Evolutionary conservation across 2,113 vertebrate genomes (phyloP).

Genomic region (Stegastes partitus): DNA sequence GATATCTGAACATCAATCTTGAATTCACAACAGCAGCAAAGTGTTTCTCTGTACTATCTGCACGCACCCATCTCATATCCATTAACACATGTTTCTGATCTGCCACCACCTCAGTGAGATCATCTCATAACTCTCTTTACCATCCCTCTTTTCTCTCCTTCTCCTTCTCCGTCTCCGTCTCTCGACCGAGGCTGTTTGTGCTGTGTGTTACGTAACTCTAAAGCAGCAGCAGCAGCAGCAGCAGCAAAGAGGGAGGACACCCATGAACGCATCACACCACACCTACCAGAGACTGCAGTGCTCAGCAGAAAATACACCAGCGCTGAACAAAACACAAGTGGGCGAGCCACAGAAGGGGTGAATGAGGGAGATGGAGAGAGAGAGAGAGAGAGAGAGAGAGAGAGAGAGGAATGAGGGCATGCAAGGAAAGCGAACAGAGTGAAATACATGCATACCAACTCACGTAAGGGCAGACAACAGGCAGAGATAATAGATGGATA

Average conservation of each 20-base stretch:
- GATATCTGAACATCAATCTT: not conserved
- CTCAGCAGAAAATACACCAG: conserved; percentile 74
- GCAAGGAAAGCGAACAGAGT: not conserved
- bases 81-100: conserved; percentile 36
- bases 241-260: conserved; percentile 42
- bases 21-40: not conserved
- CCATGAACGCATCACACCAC: conserved; percentile 68
- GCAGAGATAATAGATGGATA: not conserved
- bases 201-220: conserved; percentile 75
- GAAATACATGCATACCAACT: not conserved
- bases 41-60: not conserved
- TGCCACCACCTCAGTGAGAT: conserved; percentile 31
- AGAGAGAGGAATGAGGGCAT: conserved; percentile 12
- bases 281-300: conserved; percentile 80
- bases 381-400: conserved; percentile 25
- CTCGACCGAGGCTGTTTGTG: conserved; percentile 39
- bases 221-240: conserved; percentile 57
- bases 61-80: conserved; percentile 31
- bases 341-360: conserved; percentile 17
- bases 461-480: no score
- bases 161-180: conserved; percentile 16
- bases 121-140: conserved; percentile 23
- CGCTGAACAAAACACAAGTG: conserved; percentile 16
- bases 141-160: conserved; percentile 3
- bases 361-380: not conserved